Evolutionary conservation across 2,888 invertebrate species (phyloP), one percentile per base, ranked within the genome.

Genomic region (Nineta flava): DNA sequence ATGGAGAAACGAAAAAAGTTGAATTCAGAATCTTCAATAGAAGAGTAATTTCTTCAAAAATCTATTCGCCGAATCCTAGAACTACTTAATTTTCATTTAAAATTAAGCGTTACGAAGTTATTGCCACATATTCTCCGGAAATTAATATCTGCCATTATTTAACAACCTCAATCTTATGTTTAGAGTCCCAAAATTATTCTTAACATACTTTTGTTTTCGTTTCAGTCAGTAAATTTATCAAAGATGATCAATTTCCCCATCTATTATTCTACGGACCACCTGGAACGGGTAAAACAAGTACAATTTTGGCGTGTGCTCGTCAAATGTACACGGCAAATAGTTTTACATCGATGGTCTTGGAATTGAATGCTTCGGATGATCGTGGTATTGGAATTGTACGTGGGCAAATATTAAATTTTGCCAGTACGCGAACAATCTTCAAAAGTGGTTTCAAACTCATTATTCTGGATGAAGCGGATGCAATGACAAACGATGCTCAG

Each of bases 401-500:
- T 57, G 91, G 91, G 1, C 88, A 91, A 65, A 90, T 99, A 57
- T 72, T 96, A 38, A 94, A 84, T 65, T 99, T 99, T 76, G 96
- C 97, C 2, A 94, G 94, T 55, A 97, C 96, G 3, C 80, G 90
- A 61, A 93, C 94, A 5, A 88, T 96, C 59, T 95, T 94, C 63
- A 91, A 85, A 68, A 83, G 85, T 46, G 90, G 92, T 0, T 94
- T 91, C 56, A 99, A 99, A 65, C 69, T 99, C 38, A 90, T 99
- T 41, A 95, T 99, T 56, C 71, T 99, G 17, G 97, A 99, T 74
- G 97, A 99, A 73, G 97, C 97, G 1, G 97, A 99, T 75, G 94
- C 96, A 0, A 99, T 99, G 97, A 99, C 97, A 1, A 87, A 88
- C 66, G 99, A 99, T 77, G 99, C 99, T 1, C 99, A 99, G 65